A percentile compares a stretch with the other conserved stretches of the same genome.
phyloP scores from a whole-genome alignment of 2,797 vertebrate species.

The Cirrhinus molitorella region DNA sequence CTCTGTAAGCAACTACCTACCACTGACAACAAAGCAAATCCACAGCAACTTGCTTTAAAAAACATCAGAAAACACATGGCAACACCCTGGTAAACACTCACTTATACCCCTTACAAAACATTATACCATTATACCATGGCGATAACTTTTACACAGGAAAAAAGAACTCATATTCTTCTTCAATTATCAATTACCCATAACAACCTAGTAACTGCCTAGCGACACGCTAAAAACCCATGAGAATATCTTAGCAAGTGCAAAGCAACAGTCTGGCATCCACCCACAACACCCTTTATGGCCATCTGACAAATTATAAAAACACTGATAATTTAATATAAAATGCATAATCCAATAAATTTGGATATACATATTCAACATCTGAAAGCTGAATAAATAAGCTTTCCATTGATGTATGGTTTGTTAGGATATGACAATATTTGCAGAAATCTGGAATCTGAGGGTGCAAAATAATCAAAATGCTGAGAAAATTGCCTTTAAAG shows the following conservation, averaged over 20 bases:
- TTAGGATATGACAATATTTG: too few species aligned
- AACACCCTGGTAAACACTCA: neutral
- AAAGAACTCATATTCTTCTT: neutral
- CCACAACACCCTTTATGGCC: neutral
- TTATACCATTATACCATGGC: neutral
- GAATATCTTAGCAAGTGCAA: neutral
- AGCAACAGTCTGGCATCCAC: neutral
- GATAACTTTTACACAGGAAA: neutral
- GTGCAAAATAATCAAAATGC: too few species aligned
- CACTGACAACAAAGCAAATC: neutral
- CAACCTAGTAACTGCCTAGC: neutral
- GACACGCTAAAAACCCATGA: neutral
- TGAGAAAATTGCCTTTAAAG: too few species aligned
- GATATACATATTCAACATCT: too few species aligned
- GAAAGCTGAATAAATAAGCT: too few species aligned
- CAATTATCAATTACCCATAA: neutral
- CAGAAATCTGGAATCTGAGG: too few species aligned
- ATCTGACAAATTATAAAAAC: slow-evolving; percentile 3
- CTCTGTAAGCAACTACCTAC: too few species aligned
- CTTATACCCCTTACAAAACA: neutral
- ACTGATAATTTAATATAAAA: neutral
- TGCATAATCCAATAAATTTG: too few species aligned
- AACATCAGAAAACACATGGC: neutral
- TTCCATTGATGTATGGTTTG: too few species aligned
- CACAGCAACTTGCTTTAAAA: neutral